A percentile compares a stretch with the other conserved stretches of the same genome.
These are phyloP conservation scores for Danaus melanippus DNA, from an alignment of 1,140 invertebrate species.

Conservation along the genomic window DNA sequence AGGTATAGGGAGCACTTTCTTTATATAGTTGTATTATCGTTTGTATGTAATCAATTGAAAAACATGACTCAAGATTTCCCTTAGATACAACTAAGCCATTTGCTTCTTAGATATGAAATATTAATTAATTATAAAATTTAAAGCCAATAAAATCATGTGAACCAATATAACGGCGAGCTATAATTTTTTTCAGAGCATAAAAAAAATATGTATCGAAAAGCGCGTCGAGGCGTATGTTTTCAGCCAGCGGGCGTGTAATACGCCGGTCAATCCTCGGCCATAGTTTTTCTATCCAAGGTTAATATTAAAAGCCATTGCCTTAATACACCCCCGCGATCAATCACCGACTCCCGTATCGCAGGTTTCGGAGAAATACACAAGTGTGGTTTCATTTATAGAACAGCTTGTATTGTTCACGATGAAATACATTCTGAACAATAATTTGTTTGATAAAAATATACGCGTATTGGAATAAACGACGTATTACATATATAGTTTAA, in stretches of 20 bases:
- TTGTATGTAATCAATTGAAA: too few species aligned
- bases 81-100: too few species aligned
- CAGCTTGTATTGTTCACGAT: neutral
- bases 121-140: neutral
- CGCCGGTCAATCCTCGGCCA: slow-evolving; percentile 13
- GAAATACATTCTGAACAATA: too few species aligned
- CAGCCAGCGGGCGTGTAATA: slow-evolving; percentile 16
- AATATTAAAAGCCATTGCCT: slow-evolving; percentile 35
- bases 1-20: too few species aligned
- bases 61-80: too few species aligned
- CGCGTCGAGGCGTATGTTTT: slow-evolving; percentile 36
- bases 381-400: slow-evolving; percentile 8
- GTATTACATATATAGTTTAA: too few species aligned
- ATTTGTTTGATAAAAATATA: too few species aligned
- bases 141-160: slow-evolving; percentile 3
- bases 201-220: slow-evolving; percentile 6
- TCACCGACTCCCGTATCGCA: slow-evolving; percentile 20
- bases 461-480: too few species aligned
- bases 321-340: slow-evolving; percentile 23
- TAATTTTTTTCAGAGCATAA: too few species aligned
- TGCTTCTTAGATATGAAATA: too few species aligned
- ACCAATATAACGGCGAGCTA: neutral
- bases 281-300: slow-evolving; percentile 50
- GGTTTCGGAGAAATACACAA: slow-evolving; percentile 10
- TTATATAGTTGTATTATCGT: too few species aligned